Evolutionary conservation across 1,140 invertebrate genomes (phyloP).

Genomic region (Copidosoma floridanum): DNA sequence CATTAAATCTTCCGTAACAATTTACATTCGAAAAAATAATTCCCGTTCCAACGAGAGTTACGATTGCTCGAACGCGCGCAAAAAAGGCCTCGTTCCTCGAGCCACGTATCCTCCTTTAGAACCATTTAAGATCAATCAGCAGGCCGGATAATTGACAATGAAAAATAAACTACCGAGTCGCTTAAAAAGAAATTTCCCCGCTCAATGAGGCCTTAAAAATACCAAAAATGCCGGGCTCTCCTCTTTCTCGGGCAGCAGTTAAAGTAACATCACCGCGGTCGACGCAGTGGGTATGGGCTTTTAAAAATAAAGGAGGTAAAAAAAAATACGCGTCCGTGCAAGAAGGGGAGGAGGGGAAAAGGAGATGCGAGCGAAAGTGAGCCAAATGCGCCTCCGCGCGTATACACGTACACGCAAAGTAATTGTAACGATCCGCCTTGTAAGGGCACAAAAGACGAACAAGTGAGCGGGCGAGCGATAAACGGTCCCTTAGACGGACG

Average conservation of each 20-base stretch:
- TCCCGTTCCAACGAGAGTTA: too few species aligned
- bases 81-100: too few species aligned
- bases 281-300: background rate
- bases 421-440: constrained; percentile 19
- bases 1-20: too few species aligned
- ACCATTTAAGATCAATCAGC: constrained; percentile 21
- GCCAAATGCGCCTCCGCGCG: constrained; percentile 12
- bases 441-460: constrained; percentile 10
- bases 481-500: constrained; percentile 14
- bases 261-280: constrained; percentile 17
- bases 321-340: too few species aligned
- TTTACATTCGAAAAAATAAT: too few species aligned
- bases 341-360: background rate
- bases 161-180: background rate
- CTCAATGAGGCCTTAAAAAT: background rate
- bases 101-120: too few species aligned
- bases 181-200: constrained; percentile 8
- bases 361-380: background rate
- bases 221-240: background rate
- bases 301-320: background rate
- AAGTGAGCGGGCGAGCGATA: too few species aligned
- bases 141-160: constrained; percentile 14
- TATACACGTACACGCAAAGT: background rate
- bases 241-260: constrained; percentile 1
- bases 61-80: too few species aligned